These are phyloP conservation scores for Poicephalus gulielmi DNA, from an alignment of 2,113 vertebrate genomes.

Conservation along the genomic window DNA sequence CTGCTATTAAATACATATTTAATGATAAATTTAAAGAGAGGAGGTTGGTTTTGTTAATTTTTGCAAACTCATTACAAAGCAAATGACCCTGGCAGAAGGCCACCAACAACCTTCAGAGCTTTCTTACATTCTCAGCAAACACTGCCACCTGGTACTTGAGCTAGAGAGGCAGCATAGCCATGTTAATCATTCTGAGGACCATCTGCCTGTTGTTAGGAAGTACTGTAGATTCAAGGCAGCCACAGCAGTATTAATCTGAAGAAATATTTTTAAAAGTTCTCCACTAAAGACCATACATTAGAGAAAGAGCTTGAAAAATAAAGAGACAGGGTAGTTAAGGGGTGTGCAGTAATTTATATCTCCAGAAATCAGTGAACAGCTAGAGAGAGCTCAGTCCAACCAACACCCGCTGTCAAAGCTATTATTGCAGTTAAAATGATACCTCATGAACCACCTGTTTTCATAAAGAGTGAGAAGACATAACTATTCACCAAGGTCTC, in stretches of 20 bases:
- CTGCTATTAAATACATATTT: not conserved
- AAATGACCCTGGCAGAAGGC: not conserved
- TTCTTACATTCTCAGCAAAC: not conserved
- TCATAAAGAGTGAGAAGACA: not conserved
- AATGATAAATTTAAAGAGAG: not conserved
- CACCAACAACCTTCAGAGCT: not conserved
- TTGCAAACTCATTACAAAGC: not conserved
- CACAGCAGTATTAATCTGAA: not conserved
- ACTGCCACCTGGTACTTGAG: not conserved
- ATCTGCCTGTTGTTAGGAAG: not conserved
- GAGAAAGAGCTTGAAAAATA: not conserved
- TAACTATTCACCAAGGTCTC: not conserved
- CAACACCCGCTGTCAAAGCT: not conserved
- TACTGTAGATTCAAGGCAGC: not conserved
- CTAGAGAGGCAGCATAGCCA: rapidly evolving
- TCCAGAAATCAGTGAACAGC: not conserved
- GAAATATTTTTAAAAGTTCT: not conserved
- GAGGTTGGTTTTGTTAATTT: not conserved
- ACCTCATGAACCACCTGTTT: not conserved
- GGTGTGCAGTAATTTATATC: not conserved
- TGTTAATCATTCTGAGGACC: not conserved
- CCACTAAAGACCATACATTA: not conserved
- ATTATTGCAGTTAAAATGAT: not conserved
- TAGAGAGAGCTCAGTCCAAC: not conserved
- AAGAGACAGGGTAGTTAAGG: not conserved